Percentiles rank a stretch among this genome's conserved stretches.
Evolutionary conservation across 1,140 invertebrate species (phyloP).

Genomic region (Rhagoletis zephyria): DNA sequence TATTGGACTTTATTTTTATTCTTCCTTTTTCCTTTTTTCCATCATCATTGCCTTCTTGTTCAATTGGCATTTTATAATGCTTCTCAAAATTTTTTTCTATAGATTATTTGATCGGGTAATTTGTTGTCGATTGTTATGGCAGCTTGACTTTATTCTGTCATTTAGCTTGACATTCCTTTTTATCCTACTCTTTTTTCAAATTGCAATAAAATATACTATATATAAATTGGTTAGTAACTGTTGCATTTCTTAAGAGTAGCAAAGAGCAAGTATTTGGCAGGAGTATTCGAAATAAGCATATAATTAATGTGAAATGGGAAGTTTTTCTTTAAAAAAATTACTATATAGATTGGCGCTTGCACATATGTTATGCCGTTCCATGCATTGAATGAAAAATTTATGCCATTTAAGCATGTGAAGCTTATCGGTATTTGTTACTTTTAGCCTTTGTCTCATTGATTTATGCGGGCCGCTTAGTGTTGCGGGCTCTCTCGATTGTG

Average conservation of each 20-base stretch:
- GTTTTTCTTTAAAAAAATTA: no score
- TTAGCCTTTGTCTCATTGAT: no score
- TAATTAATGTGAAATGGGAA: no score
- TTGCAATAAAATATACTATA: conserved; percentile 26
- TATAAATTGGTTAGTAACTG: background rate
- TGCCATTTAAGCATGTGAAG: no score
- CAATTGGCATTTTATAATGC: background rate
- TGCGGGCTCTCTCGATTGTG: no score
- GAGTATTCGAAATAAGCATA: no score
- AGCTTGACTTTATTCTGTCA: conserved; percentile 34
- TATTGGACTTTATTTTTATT: background rate
- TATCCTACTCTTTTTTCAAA: background rate
- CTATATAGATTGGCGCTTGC: no score
- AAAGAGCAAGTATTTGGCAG: no score
- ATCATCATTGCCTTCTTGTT: background rate
- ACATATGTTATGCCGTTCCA: no score
- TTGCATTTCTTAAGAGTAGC: background rate
- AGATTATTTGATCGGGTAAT: conserved; percentile 29
- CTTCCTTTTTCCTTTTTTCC: background rate
- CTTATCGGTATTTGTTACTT: no score
- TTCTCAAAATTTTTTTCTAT: conserved; percentile 1
- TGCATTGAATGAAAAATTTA: no score
- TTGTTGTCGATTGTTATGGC: conserved; percentile 45
- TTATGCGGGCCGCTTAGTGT: no score
- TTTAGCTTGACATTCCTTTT: conserved; percentile 12